Base-by-base conservation (phyloP, 2,888 invertebrate species). In the Acanthococcus lagerstroemiae region DNA sequence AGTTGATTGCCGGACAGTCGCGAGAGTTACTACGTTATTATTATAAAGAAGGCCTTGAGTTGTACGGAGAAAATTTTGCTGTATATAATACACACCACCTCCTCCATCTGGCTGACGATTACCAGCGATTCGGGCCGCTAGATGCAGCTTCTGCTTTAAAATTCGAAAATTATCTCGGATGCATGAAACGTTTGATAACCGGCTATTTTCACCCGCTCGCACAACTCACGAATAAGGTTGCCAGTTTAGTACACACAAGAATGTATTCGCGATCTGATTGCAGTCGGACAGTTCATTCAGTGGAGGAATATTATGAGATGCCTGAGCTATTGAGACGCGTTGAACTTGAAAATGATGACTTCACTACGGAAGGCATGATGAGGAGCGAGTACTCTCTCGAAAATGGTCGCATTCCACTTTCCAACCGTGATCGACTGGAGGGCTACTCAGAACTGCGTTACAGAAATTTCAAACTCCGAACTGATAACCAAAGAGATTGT, bases 111-210 rank as follows among this genome's bases (percentile, higher is more conserved):
- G 37, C 44, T 25, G 37, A 22, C 44, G 37, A 57, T 57, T 30
- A 17, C 7, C n/a, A 44, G 24, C 37, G 26, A 45, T 45, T 45
- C 21, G 46, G 45, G 12, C 46, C 44, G 12, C n/a, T 58, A 9
- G 58, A 45, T n/a, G 45, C 37, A 44, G 37, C 26, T n/a, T 15
- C 24, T 9, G 37, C 44, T 17, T 58, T 58, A 4, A 58, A 58
- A 58, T 58, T 24, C 45, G 46, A 58, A 45, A 58, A 45, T 45
- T 58, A 24, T 45, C 46, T 58, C 19, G 58, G 58, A 7, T 1
- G n/a, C 5, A n/a, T 25, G 45, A 58, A 58, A 45, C 21, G 46
- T 19, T 25, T 5, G 15, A 57, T 57, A 22, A 21, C 4, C 4
- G 24, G 45, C 4, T 44, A 15, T 2, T 45, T 22, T 24, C 44